Base-by-base conservation (phyloP, 2,113 vertebrate genomes). In the Sula dactylatra region DNA sequence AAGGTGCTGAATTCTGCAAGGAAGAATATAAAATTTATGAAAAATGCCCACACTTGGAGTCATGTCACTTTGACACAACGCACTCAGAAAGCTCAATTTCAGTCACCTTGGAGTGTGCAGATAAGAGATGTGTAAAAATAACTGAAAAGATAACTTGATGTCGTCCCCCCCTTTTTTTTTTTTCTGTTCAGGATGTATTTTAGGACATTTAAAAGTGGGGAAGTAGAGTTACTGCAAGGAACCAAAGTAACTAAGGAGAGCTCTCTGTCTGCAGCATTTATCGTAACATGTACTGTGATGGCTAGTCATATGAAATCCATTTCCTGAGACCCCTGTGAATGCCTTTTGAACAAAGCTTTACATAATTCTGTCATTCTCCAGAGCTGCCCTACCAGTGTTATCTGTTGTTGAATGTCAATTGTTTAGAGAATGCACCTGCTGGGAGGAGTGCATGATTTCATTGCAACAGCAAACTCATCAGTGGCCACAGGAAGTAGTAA, bases 271-370 rank as follows among this genome's bases (percentile, higher is more conserved):
- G 58, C 77, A 78, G 59, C 70, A 21, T 80, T 89, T 82, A 49
- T 61, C 1, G 0, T 65, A 76, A 56, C 13, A 6, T 0, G 0
- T 26, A 44, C 36, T 45, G 55, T 36, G 52, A 44, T 71, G 79
- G 56, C 55, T 58, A 65, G 74, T 93, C 72, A 52, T 67, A 78
- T 25, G 81, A 95, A 96, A 94, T 85, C n/a, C 50, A 64, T 69
- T 97, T 95, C 88, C 88, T 55, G 86, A 88, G 40, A 36, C 91
- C 80, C 82, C 56, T 91, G 81, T 89, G 78, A 86, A 77, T 40
- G 84, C 79, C 52, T 88, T 88, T 87, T 95, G 85, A 95, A 93
- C 73, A 44, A 49, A 86, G 64, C 82, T 96, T 92, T 94, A n/a
- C 72, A 18, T 85, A 82, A 87, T 49, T 77, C 21, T 65, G 81